These are phyloP conservation scores for Macaria notata DNA, from an alignment of 2,888 invertebrate species.

Conservation along the genomic window DNA sequence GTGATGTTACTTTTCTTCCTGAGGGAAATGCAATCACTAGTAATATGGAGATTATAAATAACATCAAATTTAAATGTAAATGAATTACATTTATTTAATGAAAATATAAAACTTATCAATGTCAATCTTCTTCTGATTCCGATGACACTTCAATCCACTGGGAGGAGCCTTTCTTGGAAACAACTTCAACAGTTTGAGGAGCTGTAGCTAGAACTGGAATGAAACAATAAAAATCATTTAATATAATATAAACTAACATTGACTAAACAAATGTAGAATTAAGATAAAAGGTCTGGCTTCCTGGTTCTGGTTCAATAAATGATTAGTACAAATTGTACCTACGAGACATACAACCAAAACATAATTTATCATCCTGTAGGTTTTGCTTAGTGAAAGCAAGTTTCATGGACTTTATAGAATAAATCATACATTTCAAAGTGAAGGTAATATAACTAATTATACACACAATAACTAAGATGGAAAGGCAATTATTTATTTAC, in stretches of 20 bases:
- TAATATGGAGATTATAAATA: slow-evolving; percentile 59
- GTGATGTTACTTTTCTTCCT: slow-evolving; percentile 42
- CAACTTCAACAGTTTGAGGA: slow-evolving; percentile 65
- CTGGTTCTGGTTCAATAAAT: too few species aligned
- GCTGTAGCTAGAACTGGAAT: slow-evolving; percentile 65
- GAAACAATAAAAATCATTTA: slow-evolving; percentile 21
- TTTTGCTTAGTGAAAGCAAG: too few species aligned
- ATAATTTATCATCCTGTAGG: too few species aligned
- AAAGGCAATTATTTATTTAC: background rate
- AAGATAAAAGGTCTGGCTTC: too few species aligned
- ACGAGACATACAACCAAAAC: too few species aligned
- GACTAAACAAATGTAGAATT: too few species aligned
- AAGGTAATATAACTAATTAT: too few species aligned
- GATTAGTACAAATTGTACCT: too few species aligned
- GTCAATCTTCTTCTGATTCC: slow-evolving; percentile 66
- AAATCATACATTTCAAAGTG: too few species aligned
- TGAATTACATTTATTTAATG: slow-evolving; percentile 68
- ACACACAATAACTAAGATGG: too few species aligned
- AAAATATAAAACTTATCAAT: slow-evolving; percentile 34
- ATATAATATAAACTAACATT: background rate
- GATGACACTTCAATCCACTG: slow-evolving; percentile 76
- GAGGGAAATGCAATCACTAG: slow-evolving; percentile 59
- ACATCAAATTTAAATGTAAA: slow-evolving; percentile 62
- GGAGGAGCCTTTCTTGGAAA: slow-evolving; percentile 56
- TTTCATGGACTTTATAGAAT: too few species aligned